phyloP scores from a whole-genome alignment of 2,797 vertebrate species.

The Sebastes trivittatus region DNA sequence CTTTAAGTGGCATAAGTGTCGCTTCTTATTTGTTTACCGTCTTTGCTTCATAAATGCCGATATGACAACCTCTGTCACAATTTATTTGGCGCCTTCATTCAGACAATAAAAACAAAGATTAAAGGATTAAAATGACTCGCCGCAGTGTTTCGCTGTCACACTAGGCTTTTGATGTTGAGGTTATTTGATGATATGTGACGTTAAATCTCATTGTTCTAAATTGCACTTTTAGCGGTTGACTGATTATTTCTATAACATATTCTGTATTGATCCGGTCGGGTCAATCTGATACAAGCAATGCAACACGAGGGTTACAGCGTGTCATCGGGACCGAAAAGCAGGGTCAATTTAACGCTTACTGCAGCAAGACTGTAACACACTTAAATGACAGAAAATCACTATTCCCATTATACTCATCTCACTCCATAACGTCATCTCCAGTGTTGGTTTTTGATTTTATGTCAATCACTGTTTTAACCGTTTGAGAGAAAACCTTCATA shows the following conservation, averaged over 20 bases:
- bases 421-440: constrained; percentile 12
- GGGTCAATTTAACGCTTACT: constrained; percentile 27
- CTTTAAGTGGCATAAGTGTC: background rate
- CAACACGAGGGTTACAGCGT: constrained; percentile 7
- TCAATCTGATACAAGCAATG: background rate
- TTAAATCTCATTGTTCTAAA: background rate
- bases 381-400: constrained; percentile 58
- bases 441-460: constrained; percentile 26
- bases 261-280: constrained; percentile 35
- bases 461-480: constrained; percentile 23
- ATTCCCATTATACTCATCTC: constrained; percentile 52
- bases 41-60: background rate
- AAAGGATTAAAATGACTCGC: background rate
- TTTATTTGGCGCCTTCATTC: background rate
- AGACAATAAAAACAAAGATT: background rate
- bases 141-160: background rate
- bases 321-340: constrained; percentile 24
- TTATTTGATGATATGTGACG: background rate
- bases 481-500: background rate
- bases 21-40: background rate
- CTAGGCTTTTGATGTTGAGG: background rate
- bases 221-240: background rate
- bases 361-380: constrained; percentile 32
- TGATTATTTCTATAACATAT: constrained; percentile 11
- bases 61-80: background rate